phyloP scores from a whole-genome alignment of 2,797 vertebrate species.

The Tauraco hartlaubi region DNA sequence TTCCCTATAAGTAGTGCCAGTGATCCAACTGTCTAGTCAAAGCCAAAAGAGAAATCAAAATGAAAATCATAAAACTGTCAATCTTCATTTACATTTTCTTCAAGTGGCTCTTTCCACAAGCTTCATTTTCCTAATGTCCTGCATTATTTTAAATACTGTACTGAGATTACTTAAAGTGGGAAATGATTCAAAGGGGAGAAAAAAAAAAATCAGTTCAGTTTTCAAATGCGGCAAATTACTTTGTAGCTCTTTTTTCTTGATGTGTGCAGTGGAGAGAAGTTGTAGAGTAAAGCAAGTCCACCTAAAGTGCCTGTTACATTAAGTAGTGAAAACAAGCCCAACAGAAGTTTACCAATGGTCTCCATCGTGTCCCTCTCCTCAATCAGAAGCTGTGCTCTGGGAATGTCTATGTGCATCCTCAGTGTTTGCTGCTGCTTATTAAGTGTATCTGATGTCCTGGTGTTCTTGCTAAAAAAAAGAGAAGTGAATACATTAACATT shows the following conservation, averaged over 20 bases:
- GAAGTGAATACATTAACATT: background rate
- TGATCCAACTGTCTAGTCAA: background rate
- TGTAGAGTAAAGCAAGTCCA: background rate
- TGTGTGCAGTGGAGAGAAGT: background rate
- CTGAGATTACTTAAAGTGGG: background rate
- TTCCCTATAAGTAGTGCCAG: background rate
- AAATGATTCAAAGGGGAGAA: background rate
- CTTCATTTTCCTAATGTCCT: conserved; percentile 35
- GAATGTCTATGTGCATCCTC: conserved; percentile 99
- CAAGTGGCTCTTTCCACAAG: background rate
- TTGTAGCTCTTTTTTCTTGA: background rate
- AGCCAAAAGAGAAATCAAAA: conserved; percentile 37
- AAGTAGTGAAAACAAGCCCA: background rate
- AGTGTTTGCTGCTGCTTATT: conserved; percentile 98
- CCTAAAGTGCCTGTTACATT: background rate
- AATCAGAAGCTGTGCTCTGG: conserved; percentile 97
- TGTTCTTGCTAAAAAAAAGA: conserved; percentile 90
- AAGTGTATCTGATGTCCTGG: conserved; percentile 94
- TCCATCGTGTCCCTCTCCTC: conserved; percentile 99
- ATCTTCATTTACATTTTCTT: conserved; percentile 6
- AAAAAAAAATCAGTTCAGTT: background rate
- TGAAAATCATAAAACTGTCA: conserved; percentile 24
- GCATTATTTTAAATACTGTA: background rate
- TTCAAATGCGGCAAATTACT: background rate
- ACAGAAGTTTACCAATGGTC: conserved; percentile 89